phyloP scores from a whole-genome alignment of 2,797 vertebrate genomes.

The Lagodon rhomboides region DNA sequence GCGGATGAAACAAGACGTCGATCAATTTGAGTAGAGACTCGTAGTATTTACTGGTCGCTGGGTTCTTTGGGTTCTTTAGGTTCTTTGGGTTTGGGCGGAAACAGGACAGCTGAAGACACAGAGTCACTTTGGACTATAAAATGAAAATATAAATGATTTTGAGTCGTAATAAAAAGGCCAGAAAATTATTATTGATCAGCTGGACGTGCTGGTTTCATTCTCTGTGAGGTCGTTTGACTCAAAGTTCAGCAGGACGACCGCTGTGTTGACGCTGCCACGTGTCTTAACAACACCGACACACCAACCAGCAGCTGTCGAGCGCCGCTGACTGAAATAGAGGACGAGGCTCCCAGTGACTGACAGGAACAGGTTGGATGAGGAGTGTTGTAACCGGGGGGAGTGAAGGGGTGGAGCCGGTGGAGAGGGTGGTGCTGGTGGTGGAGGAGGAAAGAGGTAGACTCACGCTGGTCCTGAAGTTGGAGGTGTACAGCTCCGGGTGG shows the following conservation, averaged over 20 bases:
- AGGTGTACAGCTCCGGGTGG: conserved; percentile 94
- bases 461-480: conserved; percentile 93
- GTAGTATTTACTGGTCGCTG: no score
- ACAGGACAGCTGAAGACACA: no score
- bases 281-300: background rate
- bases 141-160: no score
- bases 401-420: background rate
- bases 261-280: background rate
- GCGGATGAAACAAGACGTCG: no score
- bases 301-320: background rate
- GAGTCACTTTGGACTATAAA: no score
- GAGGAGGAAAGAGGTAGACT: conserved; percentile 69
- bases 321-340: conserved; percentile 24
- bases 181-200: background rate
- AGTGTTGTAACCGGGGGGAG: background rate
- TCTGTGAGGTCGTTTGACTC: background rate
- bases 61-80: no score
- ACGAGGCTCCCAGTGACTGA: conserved; percentile 13
- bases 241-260: background rate
- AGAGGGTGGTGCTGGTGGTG: background rate
- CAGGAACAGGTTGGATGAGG: conserved; percentile 15
- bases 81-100: no score
- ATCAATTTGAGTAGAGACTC: no score
- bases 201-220: background rate
- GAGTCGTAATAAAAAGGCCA: background rate